Base-by-base conservation (phyloP, 1,140 invertebrate species). In the Cyclargus thomasi region DNA sequence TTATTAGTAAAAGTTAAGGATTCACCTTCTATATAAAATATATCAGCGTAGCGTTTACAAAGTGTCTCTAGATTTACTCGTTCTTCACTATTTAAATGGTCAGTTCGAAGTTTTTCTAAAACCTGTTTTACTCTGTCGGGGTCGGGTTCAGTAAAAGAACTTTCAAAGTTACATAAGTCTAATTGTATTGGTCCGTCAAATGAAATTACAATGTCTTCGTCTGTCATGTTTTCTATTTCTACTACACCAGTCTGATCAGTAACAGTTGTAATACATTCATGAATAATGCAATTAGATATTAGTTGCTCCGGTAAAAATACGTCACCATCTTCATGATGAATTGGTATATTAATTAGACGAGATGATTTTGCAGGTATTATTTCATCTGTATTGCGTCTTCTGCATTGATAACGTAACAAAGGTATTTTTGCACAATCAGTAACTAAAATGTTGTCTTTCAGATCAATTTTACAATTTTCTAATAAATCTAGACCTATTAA, bases 11-110 rank as follows among this genome's bases (percentile, higher is more conserved):
- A 69, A 59, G 67, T 68, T 18, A 70, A 29, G 6, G 70, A 47
- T 69, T 72, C 70, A 8, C 68, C 67, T 10, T 70, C 69, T 35
- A 73, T 59, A 62, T 70, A 73, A 68, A 73, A 73, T n/a, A 72
- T 67, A 47, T 72, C 70, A 64, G 36, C 36, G 10, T 64, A 64
- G 20, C 64, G 47, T 65, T 47, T 18, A 69, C 72, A 74, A 14
- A 71, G 14, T 2, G 65, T 11, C n/a, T 66, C 21, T 23, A 74
- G 36, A 39, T 74, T 74, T 23, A 22, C 62, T 18, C 57, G 64
- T 69, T 74, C 72, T 29, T 74, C 72, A 1, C 59, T 11, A 20
- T 74, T 71, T 23, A 74, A 53, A 20, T 74, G 67, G 10, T 74
- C 63, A 1, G 69, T 74, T 63, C 69, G 21, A 20, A 71, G 62